Evolutionary conservation across 2,888 invertebrate genomes (phyloP).

Genomic region (Drosophila formosana): DNA sequence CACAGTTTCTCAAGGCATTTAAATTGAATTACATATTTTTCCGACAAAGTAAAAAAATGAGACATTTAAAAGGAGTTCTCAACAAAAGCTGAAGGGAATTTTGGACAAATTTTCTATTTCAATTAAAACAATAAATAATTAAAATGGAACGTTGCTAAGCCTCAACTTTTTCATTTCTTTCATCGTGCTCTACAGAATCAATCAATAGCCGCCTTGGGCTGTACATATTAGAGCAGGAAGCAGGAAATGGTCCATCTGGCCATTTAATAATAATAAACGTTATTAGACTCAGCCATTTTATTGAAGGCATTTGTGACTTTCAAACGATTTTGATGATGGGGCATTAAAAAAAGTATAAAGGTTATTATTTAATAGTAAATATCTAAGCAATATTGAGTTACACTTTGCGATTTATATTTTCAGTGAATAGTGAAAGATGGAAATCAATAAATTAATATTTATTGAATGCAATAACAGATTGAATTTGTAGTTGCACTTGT

Average conservation of each 20-base stretch:
- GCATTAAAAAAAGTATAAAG: background rate
- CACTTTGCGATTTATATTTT: background rate
- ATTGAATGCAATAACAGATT: background rate
- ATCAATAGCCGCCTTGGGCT: constrained; percentile 12
- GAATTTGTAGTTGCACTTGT: background rate
- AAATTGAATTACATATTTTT: background rate
- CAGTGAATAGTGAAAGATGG: background rate
- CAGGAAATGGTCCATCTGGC: constrained; percentile 16
- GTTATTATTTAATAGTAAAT: too few species aligned
- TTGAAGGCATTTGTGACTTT: background rate
- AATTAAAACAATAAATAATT: constrained; percentile 42
- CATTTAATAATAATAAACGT: constrained; percentile 55
- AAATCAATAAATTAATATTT: background rate
- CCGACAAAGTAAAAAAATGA: background rate
- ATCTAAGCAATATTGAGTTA: too few species aligned
- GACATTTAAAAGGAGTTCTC: background rate
- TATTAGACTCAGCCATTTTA: constrained; percentile 48
- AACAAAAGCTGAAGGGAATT: background rate
- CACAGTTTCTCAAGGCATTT: background rate
- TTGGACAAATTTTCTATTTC: constrained; percentile 28
- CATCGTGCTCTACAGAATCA: background rate
- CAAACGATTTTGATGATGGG: background rate
- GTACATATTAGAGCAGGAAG: constrained; percentile 7
- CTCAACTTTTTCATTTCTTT: constrained; percentile 33
- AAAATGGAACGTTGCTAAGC: constrained; percentile 39